Base-by-base conservation (phyloP, 2,888 invertebrate genomes). In the Amblyjoppa proteus region DNA sequence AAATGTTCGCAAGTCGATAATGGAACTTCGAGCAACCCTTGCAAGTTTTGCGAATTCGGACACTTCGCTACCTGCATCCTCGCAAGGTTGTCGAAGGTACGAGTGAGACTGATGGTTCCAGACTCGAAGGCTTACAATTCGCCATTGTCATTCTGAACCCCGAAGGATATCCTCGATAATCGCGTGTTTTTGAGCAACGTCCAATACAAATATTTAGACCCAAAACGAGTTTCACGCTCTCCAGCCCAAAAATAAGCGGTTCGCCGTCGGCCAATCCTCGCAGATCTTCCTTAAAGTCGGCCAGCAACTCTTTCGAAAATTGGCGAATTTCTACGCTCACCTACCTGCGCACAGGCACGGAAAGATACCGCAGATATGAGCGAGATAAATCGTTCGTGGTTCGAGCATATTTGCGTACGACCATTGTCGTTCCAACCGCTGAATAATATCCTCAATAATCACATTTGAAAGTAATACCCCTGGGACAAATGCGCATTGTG, bases 401-500 rank as follows among this genome's bases (percentile, higher is more conserved):
- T 73, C 51, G 38, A 34, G 74, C 74, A 78, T 74, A 51, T 16
- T 49, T 53, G 70, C 75, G 28, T 38, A 13, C 64, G 31, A n/a
- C 79, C 75, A 82, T 82, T 85, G 85, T 85, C 56, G 38, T n/a
- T 76, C 64, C 28, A 28, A 28, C 45, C 34, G 45, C 70, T 61
- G 74, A 49, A 81, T 78, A 85, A 85, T 85, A 76, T 61, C 85
- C 71, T 80, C 80, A 68, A 85, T 83, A 73, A 85, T 85, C 71
- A 80, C 82, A 41, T 41, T 73, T 31, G 61, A 73, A 61, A 73
- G 68, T 73, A 82, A 85, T 85, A 76, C 79, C 79, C 85, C 79
- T 79, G 53, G 61, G 82, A 85, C 76, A 85, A 85, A 83, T 85
- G 68, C 73, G 71, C 85, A 80, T 85, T 83, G 83, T 85, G 79